A percentile compares a stretch with the other conserved stretches of the same genome.
These are phyloP conservation scores for Astropecten irregularis DNA, from an alignment of 53 echinoderm and acorn worm species.

Conservation along the genomic window DNA sequence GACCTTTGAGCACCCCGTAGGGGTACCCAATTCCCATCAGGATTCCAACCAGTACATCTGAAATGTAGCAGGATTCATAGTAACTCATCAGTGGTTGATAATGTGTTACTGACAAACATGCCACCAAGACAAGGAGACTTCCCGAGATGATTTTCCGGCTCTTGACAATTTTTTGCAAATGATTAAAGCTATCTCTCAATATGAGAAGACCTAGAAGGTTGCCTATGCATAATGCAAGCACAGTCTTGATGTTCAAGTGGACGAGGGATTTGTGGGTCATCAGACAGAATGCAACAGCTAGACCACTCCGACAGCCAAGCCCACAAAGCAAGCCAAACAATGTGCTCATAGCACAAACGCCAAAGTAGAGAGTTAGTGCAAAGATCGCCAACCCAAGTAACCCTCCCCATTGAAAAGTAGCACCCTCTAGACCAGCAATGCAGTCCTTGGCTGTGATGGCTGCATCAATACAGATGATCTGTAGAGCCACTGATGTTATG, in stretches of 20 bases:
- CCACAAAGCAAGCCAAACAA: slow-evolving; percentile 33
- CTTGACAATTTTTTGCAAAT: not conserved
- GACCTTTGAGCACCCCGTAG: slow-evolving; percentile 15
- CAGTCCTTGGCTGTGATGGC: slow-evolving; percentile 4
- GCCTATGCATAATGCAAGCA: not conserved
- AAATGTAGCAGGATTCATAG: not conserved
- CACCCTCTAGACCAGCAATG: not conserved
- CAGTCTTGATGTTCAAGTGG: not conserved
- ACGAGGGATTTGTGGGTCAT: slow-evolving; percentile 12
- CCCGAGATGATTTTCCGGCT: not conserved
- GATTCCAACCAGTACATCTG: slow-evolving; percentile 16
- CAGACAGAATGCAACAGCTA: slow-evolving; percentile 55
- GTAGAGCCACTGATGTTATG: slow-evolving; percentile 16
- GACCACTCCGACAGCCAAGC: slow-evolving; percentile 45
- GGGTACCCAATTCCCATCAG: slow-evolving; percentile 13
- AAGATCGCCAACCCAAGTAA: not conserved
- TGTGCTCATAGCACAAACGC: slow-evolving; percentile 1
- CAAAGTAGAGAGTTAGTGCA: not conserved
- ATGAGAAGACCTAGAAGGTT: slow-evolving; percentile 28
- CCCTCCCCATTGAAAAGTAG: not conserved
- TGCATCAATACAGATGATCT: slow-evolving; percentile 3
- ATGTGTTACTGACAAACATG: not conserved
- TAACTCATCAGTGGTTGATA: not conserved
- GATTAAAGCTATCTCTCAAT: slow-evolving; percentile 6
- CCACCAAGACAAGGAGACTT: not conserved